These are phyloP conservation scores for Argyra leucocephala DNA, from an alignment of 2,888 invertebrate genomes.

Conservation along the genomic window DNA sequence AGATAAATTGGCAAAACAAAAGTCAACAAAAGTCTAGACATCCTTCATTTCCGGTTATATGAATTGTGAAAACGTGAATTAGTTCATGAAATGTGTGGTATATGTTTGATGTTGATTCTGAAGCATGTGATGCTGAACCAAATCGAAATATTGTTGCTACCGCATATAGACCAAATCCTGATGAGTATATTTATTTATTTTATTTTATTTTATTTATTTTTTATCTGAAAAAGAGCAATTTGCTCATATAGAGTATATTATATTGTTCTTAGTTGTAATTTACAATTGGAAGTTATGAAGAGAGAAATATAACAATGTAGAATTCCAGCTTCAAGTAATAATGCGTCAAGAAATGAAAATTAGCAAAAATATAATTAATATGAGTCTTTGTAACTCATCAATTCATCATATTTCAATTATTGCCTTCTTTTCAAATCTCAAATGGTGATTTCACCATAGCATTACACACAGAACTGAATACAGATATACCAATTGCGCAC, in stretches of 20 bases:
- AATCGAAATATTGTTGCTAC: slow-evolving; percentile 92
- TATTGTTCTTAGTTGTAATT: slow-evolving; percentile 63
- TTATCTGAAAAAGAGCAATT: too few species aligned
- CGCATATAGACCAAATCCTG: slow-evolving; percentile 68
- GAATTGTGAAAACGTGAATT: slow-evolving; percentile 84
- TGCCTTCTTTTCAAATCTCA: too few species aligned
- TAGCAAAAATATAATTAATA: too few species aligned
- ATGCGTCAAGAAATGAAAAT: slow-evolving; percentile 37
- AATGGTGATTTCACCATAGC: too few species aligned
- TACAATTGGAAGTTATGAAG: slow-evolving; percentile 69
- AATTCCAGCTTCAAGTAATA: slow-evolving; percentile 64
- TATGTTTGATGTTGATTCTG: slow-evolving; percentile 87
- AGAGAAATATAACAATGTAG: slow-evolving; percentile 69
- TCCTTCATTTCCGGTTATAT: slow-evolving; percentile 85
- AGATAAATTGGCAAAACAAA: slow-evolving; percentile 78
- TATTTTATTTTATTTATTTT: slow-evolving; percentile 1
- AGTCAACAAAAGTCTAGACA: slow-evolving; percentile 73
- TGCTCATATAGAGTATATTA: not conserved
- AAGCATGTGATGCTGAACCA: slow-evolving; percentile 90
- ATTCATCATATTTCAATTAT: too few species aligned
- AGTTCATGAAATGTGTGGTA: slow-evolving; percentile 90
- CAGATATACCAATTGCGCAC: too few species aligned
- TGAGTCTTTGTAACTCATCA: too few species aligned
- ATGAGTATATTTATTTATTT: slow-evolving; percentile 46
- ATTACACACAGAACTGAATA: too few species aligned